These are phyloP conservation scores for Cephus rjabovi DNA, from an alignment of 2,888 invertebrate species.

Conservation along the genomic window DNA sequence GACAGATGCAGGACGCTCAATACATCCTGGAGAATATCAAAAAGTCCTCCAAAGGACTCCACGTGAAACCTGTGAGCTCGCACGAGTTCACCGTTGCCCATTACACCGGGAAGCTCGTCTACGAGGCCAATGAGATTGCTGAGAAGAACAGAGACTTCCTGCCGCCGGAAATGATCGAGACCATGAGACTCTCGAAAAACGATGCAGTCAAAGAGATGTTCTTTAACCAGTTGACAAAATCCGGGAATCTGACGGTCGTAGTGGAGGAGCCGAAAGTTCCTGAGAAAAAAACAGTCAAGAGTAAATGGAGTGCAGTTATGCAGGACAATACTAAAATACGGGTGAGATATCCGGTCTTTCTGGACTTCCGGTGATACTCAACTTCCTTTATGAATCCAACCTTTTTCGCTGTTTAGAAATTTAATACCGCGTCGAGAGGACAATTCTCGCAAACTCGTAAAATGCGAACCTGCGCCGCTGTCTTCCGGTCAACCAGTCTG, in stretches of 20 bases:
- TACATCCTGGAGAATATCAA: slow-evolving; percentile 77
- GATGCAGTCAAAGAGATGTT: slow-evolving; percentile 82
- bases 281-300: slow-evolving; percentile 50
- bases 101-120: slow-evolving; percentile 89
- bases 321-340: slow-evolving; percentile 70
- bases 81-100: slow-evolving; percentile 88
- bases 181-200: slow-evolving; percentile 81
- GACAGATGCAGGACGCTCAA: slow-evolving; percentile 77
- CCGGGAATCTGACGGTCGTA: slow-evolving; percentile 82
- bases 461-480: slow-evolving; percentile 86
- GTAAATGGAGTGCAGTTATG: slow-evolving; percentile 68
- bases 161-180: slow-evolving; percentile 90
- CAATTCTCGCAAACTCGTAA: slow-evolving; percentile 89
- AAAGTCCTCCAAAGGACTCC: slow-evolving; percentile 69
- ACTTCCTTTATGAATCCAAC: slow-evolving; percentile 6
- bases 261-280: slow-evolving; percentile 55
- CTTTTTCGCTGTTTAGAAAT: slow-evolving; percentile 69
- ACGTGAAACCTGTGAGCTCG: slow-evolving; percentile 71
- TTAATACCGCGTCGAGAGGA: slow-evolving; percentile 79
- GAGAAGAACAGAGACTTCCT: slow-evolving; percentile 93
- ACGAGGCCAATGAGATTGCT: slow-evolving; percentile 85
- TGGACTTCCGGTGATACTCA: not conserved
- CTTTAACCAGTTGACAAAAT: slow-evolving; percentile 84
- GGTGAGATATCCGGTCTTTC: slow-evolving; percentile 55
- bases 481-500: slow-evolving; percentile 86